Evolutionary conservation across 2,888 invertebrate genomes (phyloP).

Genomic region (Dorcus hopei): DNA sequence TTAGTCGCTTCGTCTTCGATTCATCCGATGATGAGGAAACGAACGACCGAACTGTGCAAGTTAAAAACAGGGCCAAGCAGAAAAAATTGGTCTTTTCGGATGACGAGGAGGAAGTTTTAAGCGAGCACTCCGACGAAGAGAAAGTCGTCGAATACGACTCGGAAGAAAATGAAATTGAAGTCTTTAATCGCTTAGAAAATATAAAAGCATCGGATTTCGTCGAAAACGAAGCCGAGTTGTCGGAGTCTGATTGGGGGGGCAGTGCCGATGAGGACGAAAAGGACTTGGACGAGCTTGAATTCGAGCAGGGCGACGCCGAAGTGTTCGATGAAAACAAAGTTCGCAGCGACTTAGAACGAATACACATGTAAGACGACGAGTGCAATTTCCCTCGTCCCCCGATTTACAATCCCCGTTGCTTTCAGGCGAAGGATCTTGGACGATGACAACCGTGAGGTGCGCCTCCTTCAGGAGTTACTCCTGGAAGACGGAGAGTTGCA

Average conservation of each 20-base stretch:
- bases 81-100: constrained; percentile 53
- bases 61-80: constrained; percentile 33
- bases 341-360: constrained; percentile 74
- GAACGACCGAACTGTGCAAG: constrained; percentile 23
- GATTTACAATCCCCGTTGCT: background rate
- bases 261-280: constrained; percentile 86
- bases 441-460: constrained; percentile 82
- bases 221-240: constrained; percentile 88
- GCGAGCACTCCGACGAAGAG: constrained; percentile 39
- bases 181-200: constrained; percentile 32
- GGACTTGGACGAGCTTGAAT: constrained; percentile 74
- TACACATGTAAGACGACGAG: constrained; percentile 69
- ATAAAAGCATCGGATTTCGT: constrained; percentile 67
- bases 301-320: constrained; percentile 82
- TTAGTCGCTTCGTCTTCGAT: constrained; percentile 24
- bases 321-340: constrained; percentile 76
- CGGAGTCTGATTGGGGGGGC: constrained; percentile 80
- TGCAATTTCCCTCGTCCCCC: too few relatives aligned
- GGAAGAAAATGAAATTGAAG: constrained; percentile 72
- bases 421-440: constrained; percentile 76
- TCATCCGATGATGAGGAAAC: constrained; percentile 47
- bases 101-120: constrained; percentile 44
- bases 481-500: constrained; percentile 88
- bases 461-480: constrained; percentile 78
- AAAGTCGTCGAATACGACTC: constrained; percentile 72